Conservation (phyloP, 2,113 vertebrate genomes). For the Ceyx cyanopectus region DNA sequence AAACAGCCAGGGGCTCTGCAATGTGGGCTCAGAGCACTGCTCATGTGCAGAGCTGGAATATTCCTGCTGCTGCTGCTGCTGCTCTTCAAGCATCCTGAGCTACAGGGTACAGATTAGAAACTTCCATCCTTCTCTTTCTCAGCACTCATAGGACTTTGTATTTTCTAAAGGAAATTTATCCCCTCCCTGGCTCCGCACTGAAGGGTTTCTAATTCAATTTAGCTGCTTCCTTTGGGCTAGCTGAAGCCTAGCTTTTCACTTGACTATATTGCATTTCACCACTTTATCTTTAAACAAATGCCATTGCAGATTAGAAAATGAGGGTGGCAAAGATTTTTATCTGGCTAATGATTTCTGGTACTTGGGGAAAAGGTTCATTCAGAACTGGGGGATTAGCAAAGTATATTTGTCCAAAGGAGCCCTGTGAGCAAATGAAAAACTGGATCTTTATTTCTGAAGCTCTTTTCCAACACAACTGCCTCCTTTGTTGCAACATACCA, state of each 20-base stretch:
- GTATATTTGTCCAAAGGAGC: background rate
- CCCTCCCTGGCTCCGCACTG: background rate
- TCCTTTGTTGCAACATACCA: background rate
- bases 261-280: background rate
- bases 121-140: background rate
- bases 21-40: background rate
- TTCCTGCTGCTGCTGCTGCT: background rate
- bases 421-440: background rate
- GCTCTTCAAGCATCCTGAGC: background rate
- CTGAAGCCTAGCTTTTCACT: background rate
- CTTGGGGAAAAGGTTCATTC: background rate
- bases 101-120: background rate
- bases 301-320: background rate
- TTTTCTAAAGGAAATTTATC: background rate
- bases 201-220: background rate
- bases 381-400: background rate
- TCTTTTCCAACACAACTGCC: background rate
- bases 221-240: background rate
- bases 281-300: background rate
- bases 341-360: slow-evolving; percentile 9
- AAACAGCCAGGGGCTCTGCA: background rate
- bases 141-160: background rate
- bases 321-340: background rate
- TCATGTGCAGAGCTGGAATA: background rate
- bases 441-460: slow-evolving; percentile 21